Evolutionary conservation across 2,888 invertebrate species (phyloP), one percentile per base, ranked within the genome.

Genomic region (Eucera pruinosa): DNA sequence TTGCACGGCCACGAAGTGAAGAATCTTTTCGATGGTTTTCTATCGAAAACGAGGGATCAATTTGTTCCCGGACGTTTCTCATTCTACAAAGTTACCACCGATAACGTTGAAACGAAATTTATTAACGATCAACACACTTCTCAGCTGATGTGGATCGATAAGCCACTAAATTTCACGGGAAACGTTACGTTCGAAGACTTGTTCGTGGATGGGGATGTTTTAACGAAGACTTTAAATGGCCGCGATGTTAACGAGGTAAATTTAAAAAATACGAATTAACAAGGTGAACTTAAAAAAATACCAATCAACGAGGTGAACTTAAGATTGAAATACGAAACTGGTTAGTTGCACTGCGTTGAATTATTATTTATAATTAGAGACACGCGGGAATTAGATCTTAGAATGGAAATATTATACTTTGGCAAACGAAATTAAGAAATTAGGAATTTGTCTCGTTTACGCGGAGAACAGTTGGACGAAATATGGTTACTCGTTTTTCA

Each of bases 131-230:
- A 61, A 6, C 36, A 82, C 20, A 58, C 80, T 3, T 76, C 80
- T 1, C 33, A 85, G 13, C 69, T 90, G 7, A 67, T 78, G 39
- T 89, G 87, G 78, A 76, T 83, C 15, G 87, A 89, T 60, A 79
- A 78, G 3, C 76, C 88, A 52, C 11, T 90, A 20, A 60, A 65
- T 45, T 67, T 90, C 43, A 41, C 68, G 2, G 86, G 84, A 0
- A 74, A 90, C 30, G 71, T 88, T 15, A 80, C 79, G 1, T 91
- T 91, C 47, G 74, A 81, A 0, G 60, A 87, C 50, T 73, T 91
- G 5, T 41, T 71, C 2, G 80, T 87, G 6, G 52, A 84, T 55
- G 82, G 86, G 9, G 77, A 89, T 33, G 65, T 89, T 11, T 57
- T 41, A 33, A 85, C 85, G 9, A 72, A 65, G 33, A 80, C 55